Base-by-base conservation (phyloP, 2,888 invertebrate genomes). In the Artemia sinica region DNA sequence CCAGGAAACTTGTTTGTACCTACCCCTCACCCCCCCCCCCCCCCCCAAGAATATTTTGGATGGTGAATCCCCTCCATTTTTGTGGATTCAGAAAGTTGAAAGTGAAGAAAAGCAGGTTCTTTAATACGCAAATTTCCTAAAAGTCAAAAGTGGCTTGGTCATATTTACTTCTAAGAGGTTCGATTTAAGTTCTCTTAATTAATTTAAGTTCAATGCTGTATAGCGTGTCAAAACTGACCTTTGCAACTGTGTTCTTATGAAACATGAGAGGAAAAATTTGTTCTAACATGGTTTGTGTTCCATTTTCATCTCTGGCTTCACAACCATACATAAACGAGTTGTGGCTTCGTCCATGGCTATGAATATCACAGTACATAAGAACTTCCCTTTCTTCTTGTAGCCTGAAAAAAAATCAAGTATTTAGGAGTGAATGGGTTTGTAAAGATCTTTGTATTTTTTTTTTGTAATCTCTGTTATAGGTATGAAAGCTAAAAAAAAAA, bases 321-420 rank as follows among this genome's bases (percentile, higher is more conserved):
- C 96, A 96, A 73, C 96, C 96, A 77, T 94, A 97, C 76, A 95
- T 86, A 78, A 97, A 97, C 75, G 94, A 87, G 78, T 96, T 96
- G 79, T 94, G 91, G 77, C 88, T 88, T 72, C 94, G 82, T 48
- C 95, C 95, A 80, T 97, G 96, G 51, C 92, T 93, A 78, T 94
- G 94, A 74, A 93, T 83, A 80, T 94, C 94, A 77, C 92, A 88
- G 77, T 90, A 93, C 83, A 92, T 85, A 67, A 88, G 88, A 69
- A 92, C 88, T 49, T 90, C 90, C 77, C 89, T 88, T 80, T 91
- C 91, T 78, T 91, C 91, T 79, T 89, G 85, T 77, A 91, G 83
- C 70, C 80, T 69, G 14, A 49, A 68, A 18, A 10, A 28, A 5
- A n/a, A n/a, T n/a, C n/a, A 28, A 28, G 28, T 28, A 28, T 12